Conservation (phyloP, 30 jellyfish, hydroid and myxozoan species). For the Pseudorhiza aurosa region DNA sequence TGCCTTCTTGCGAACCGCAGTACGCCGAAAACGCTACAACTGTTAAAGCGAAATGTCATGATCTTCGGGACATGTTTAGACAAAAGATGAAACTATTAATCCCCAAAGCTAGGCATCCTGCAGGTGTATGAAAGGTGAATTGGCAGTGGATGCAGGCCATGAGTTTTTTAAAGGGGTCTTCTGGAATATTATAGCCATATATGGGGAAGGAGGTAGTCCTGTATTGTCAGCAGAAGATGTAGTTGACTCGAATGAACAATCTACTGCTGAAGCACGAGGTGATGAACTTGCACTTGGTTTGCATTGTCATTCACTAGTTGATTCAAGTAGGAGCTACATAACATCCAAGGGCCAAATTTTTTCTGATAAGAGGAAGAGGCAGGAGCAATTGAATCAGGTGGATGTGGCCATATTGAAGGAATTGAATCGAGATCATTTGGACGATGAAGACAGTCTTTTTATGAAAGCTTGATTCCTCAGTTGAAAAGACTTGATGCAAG, state of each 20-base stretch:
- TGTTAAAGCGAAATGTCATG: constrained; percentile 35
- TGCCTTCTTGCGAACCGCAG: too few relatives aligned
- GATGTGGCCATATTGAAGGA: constrained; percentile 35
- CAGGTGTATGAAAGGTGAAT: constrained; percentile 5
- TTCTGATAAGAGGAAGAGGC: constrained; percentile 46
- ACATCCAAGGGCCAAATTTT: constrained; percentile 12
- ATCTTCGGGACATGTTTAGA: constrained; percentile 25
- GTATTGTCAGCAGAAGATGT: neutral
- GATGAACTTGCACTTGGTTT: too few relatives aligned
- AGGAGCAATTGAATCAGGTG: constrained; percentile 19
- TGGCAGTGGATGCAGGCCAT: constrained; percentile 31
- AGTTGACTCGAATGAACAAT: neutral
- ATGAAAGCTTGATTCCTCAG: constrained; percentile 23
- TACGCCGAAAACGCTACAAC: too few relatives aligned
- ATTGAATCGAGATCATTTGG: neutral
- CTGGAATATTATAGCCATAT: neutral
- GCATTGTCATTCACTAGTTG: too few relatives aligned
- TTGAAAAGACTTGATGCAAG: neutral
- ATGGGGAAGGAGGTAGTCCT: neutral
- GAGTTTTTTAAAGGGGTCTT: neutral
- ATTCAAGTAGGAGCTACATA: neutral
- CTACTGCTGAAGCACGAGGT: neutral
- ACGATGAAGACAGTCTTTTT: constrained; percentile 22
- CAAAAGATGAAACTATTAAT: constrained; percentile 19
- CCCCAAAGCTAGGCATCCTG: constrained; percentile 44